Evolutionary conservation across 2,888 invertebrate genomes (phyloP).

Genomic region (Nemotelus nigrinus): DNA sequence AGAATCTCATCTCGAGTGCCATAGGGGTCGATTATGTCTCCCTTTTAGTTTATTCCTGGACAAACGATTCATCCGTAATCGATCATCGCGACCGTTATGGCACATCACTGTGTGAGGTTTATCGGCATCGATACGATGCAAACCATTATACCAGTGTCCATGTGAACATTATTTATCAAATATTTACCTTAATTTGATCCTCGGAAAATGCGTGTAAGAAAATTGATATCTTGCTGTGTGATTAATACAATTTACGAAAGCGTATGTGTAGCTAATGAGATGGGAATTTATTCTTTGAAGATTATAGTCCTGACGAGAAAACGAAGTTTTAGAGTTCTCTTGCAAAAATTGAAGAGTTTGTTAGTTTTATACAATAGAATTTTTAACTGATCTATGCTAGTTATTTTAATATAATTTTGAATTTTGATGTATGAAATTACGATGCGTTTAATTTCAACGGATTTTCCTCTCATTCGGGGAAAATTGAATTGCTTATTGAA

Average conservation of each 20-base stretch:
- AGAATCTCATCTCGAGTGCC: background rate
- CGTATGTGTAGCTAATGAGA: no score
- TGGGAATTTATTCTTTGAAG: no score
- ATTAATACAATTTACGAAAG: slow-evolving; percentile 14
- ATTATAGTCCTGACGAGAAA: no score
- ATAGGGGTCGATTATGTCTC: slow-evolving; percentile 44
- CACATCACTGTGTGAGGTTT: background rate
- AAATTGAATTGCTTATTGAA: no score
- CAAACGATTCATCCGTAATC: background rate
- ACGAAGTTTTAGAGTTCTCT: no score
- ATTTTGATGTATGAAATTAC: no score
- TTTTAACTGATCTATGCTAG: no score
- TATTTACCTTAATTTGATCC: background rate
- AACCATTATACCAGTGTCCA: background rate
- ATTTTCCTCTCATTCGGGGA: no score
- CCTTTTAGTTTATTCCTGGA: slow-evolving; percentile 6
- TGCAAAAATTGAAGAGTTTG: no score
- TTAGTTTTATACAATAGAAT: no score
- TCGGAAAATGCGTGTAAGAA: slow-evolving; percentile 23
- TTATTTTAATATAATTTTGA: no score
- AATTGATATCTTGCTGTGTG: slow-evolving; percentile 34
- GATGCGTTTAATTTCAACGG: no score
- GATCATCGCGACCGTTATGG: background rate
- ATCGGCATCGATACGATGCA: background rate
- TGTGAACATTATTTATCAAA: background rate